Conservation (phyloP, 1,140 invertebrate genomes). For the Temnothorax nylanderi region DNA sequence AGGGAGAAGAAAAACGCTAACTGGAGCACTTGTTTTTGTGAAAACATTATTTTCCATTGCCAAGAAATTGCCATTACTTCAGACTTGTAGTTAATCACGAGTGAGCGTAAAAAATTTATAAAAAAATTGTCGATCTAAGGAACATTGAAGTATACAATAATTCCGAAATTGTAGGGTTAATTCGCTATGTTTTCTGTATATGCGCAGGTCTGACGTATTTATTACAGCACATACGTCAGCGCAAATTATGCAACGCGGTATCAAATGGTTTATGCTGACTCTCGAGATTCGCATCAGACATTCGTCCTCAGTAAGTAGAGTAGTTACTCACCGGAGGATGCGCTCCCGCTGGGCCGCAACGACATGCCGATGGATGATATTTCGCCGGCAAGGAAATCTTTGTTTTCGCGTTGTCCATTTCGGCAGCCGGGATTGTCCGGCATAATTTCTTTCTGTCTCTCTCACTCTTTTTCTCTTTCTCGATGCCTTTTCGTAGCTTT, state of each 20-base stretch:
- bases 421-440: constrained; percentile 81
- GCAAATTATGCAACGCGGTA: constrained; percentile 27
- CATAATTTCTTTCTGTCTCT: constrained; percentile 77
- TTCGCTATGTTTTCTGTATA: neutral
- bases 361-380: constrained; percentile 91
- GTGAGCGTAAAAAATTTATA: neutral
- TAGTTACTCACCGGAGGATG: constrained; percentile 87
- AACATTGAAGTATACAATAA: neutral
- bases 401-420: constrained; percentile 80
- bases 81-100: neutral
- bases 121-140: neutral
- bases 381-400: constrained; percentile 87
- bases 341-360: constrained; percentile 89
- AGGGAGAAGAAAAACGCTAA: neutral
- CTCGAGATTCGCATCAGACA: constrained; percentile 33
- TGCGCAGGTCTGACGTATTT: constrained; percentile 9
- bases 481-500: neutral
- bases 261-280: constrained; percentile 9
- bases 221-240: neutral
- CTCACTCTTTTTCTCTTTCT: neutral
- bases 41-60: neutral
- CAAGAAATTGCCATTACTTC: neutral
- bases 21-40: neutral
- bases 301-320: constrained; percentile 5
- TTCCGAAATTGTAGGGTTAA: neutral